A percentile compares a stretch with the other conserved stretches of the same genome.
Evolutionary conservation across 1,140 invertebrate genomes (phyloP).

Genomic region (silkworm (Bombyx mori)): DNA sequence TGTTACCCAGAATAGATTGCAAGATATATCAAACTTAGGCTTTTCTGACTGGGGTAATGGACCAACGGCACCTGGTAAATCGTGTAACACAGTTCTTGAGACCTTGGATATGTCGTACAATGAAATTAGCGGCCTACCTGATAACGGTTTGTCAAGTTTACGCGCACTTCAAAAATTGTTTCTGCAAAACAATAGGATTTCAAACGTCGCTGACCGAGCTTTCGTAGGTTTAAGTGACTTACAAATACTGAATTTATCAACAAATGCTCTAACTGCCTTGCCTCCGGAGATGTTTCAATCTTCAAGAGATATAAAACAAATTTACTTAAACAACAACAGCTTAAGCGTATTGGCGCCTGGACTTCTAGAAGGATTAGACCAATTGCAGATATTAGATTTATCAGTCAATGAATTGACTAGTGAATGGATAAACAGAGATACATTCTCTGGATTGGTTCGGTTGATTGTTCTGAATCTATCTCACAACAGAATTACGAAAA

Average conservation of each 20-base stretch:
- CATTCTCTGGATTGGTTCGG: constrained; percentile 81
- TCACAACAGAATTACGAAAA: constrained; percentile 80
- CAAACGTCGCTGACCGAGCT: constrained; percentile 81
- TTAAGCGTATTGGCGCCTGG: constrained; percentile 84
- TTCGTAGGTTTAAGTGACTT: constrained; percentile 79
- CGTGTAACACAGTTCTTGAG: constrained; percentile 78
- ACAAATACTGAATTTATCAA: constrained; percentile 82
- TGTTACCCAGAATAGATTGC: constrained; percentile 83
- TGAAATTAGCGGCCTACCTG: constrained; percentile 78
- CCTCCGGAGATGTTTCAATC: constrained; percentile 84
- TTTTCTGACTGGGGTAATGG: constrained; percentile 78
- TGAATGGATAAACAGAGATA: constrained; percentile 85
- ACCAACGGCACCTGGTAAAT: constrained; percentile 71
- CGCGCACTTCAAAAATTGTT: constrained; percentile 77
- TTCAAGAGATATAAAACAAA: constrained; percentile 78
- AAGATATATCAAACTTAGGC: constrained; percentile 81
- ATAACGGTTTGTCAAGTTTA: constrained; percentile 80
- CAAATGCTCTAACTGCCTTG: constrained; percentile 81
- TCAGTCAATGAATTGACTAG: constrained; percentile 84
- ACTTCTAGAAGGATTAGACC: constrained; percentile 81
- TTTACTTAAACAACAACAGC: constrained; percentile 88
- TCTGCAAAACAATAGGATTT: constrained; percentile 83
- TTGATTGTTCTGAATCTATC: constrained; percentile 84
- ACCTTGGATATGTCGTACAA: constrained; percentile 83
- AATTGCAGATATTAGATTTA: constrained; percentile 84